Evolutionary conservation across 1,140 invertebrate genomes (phyloP).

Genomic region (Zaprionus ornatus): DNA sequence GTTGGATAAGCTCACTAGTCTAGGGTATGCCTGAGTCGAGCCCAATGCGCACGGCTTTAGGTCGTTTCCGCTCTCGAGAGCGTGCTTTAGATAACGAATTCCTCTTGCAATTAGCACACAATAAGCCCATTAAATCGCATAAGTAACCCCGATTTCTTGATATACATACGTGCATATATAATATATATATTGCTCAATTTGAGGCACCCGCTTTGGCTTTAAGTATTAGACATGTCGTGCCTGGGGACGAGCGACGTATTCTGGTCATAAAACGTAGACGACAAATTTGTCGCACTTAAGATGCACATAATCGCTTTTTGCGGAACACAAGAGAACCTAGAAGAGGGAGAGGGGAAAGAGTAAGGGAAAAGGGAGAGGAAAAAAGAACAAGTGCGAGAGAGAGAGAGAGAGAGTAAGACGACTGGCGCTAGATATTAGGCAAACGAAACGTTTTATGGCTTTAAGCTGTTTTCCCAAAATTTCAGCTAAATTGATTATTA

Average conservation of each 20-base stretch:
- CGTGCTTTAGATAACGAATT: not conserved
- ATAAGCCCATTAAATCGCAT: slow-evolving; percentile 1
- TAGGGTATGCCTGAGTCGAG: not conserved
- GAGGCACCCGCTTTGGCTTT: not conserved
- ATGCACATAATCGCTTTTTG: slow-evolving; percentile 73
- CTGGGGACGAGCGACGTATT: not conserved
- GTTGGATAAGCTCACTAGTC: not conserved
- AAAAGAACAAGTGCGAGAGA: not conserved
- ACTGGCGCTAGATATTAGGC: slow-evolving; percentile 17
- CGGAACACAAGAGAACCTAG: not conserved
- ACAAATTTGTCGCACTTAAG: slow-evolving; percentile 69
- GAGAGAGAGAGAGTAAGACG: not conserved
- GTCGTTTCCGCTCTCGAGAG: no score
- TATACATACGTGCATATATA: not conserved
- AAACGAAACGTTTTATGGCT: slow-evolving; percentile 66
- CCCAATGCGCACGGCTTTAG: not conserved
- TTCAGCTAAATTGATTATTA: slow-evolving; percentile 79
- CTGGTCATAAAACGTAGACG: slow-evolving; percentile 54
- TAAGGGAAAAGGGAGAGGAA: not conserved
- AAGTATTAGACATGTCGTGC: not conserved
- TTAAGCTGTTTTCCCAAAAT: slow-evolving; percentile 68
- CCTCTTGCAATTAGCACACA: slow-evolving; percentile 19
- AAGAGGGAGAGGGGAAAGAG: not conserved
- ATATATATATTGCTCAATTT: not conserved
- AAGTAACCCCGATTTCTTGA: not conserved